These are phyloP conservation scores for Phragmatobia fuliginosa DNA, from an alignment of 2,888 invertebrate species.

Conservation along the genomic window DNA sequence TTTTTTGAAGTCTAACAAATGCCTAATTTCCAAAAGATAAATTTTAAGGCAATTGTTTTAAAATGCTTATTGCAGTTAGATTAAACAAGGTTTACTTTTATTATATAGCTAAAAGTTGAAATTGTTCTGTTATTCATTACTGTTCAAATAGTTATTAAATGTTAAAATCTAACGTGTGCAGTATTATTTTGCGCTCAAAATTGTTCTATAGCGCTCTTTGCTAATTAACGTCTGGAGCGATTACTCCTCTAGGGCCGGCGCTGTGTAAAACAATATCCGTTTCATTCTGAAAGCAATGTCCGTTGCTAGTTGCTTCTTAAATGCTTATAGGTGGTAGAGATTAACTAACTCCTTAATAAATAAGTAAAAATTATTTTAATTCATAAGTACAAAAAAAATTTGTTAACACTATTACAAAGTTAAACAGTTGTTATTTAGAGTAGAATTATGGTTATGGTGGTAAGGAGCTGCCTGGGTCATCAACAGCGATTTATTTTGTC, in stretches of 20 bases:
- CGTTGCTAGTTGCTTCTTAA: neutral
- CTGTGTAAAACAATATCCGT: neutral
- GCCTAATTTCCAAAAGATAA: neutral
- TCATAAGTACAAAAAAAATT: neutral
- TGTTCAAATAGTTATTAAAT: neutral
- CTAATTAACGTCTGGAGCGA: neutral
- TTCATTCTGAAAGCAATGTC: neutral
- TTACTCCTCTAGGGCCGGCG: neutral
- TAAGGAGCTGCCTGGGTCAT: neutral
- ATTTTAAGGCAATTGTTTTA: neutral
- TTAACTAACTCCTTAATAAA: neutral
- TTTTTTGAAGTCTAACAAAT: neutral
- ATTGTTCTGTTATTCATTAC: neutral
- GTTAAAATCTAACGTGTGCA: neutral
- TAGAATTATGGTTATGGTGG: neutral
- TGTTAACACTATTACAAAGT: neutral
- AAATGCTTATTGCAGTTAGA: no score
- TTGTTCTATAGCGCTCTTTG: neutral
- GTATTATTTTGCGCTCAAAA: neutral
- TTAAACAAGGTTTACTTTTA: neutral
- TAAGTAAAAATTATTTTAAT: neutral
- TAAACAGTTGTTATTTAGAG: neutral
- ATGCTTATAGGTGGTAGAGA: no score
- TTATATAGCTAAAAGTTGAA: neutral
- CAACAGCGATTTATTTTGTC: conserved; percentile 2